Conservation (phyloP, 2,888 invertebrate species). For the Smittia aterrima region DNA sequence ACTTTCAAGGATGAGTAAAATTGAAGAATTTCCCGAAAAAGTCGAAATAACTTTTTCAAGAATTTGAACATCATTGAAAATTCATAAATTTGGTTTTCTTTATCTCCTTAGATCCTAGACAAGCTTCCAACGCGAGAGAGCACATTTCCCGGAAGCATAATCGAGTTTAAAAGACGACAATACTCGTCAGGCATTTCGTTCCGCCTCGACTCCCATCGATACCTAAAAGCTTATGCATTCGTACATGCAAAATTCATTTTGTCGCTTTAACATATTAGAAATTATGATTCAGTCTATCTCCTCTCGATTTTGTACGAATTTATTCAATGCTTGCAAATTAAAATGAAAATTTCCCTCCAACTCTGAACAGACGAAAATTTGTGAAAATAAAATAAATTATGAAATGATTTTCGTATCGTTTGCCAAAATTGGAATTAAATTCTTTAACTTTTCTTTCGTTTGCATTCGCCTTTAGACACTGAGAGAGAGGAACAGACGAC, state of each 20-base stretch:
- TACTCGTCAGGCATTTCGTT: slow-evolving; percentile 16
- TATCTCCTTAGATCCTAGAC: too few species aligned
- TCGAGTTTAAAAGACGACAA: slow-evolving; percentile 34
- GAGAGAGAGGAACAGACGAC: not conserved
- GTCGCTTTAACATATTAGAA: slow-evolving; percentile 30
- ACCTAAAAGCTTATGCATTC: slow-evolving; percentile 14
- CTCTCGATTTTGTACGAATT: not conserved
- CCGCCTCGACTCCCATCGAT: slow-evolving; percentile 1
- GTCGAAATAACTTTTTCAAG: too few species aligned
- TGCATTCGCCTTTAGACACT: not conserved
- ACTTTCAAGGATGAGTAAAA: too few species aligned
- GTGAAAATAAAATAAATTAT: slow-evolving; percentile 20
- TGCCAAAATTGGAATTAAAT: slow-evolving; percentile 38
- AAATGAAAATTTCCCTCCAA: not conserved
- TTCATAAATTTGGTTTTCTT: too few species aligned
- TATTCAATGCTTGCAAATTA: not conserved
- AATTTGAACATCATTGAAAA: too few species aligned
- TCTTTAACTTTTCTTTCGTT: slow-evolving; percentile 32
- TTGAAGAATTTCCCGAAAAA: too few species aligned
- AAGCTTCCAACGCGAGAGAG: not conserved
- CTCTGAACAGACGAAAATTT: not conserved
- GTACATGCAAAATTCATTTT: slow-evolving; percentile 22
- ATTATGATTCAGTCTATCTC: slow-evolving; percentile 3
- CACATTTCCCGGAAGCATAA: slow-evolving; percentile 8
- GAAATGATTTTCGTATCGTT: slow-evolving; percentile 1